Conservation (phyloP, 2,113 vertebrate genomes). For the Xyrauchen texanus region DNA sequence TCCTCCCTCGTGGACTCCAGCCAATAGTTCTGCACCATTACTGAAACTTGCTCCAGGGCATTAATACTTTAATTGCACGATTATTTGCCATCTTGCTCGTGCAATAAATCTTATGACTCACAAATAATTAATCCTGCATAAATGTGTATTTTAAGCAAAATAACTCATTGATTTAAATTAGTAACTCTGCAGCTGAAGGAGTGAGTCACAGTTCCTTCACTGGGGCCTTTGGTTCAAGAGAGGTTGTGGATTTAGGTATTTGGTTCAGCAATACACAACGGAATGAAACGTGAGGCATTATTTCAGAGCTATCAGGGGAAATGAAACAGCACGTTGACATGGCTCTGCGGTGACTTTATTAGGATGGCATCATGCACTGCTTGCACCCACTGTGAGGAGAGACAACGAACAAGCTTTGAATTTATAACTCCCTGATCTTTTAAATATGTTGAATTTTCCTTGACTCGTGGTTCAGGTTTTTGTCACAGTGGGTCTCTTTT, state of each 20-base stretch:
- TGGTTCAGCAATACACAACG: conserved; percentile 31
- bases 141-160: conserved; percentile 12
- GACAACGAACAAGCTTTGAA: conserved; percentile 67
- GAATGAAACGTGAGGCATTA: conserved; percentile 20
- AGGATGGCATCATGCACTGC: conserved; percentile 58
- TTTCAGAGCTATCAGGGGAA: conserved; percentile 34
- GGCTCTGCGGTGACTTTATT: conserved; percentile 33
- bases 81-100: neutral
- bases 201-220: neutral
- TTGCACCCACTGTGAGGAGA: conserved; percentile 61
- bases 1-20: no score
- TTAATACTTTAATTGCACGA: neutral
- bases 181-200: conserved; percentile 2
- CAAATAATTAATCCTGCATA: neutral
- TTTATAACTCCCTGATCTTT: conserved; percentile 76
- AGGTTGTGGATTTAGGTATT: conserved; percentile 11
- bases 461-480: conserved; percentile 66
- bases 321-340: conserved; percentile 16
- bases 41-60: neutral
- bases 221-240: no score
- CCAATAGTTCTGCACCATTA: neutral
- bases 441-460: conserved; percentile 63
- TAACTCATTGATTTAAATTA: neutral
- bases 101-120: neutral
- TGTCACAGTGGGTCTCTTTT: conserved; percentile 65